Evolutionary conservation across 2,113 vertebrate genomes (phyloP), one percentile per base, ranked within the genome.

Genomic region (Hirundichthys speculiger): DNA sequence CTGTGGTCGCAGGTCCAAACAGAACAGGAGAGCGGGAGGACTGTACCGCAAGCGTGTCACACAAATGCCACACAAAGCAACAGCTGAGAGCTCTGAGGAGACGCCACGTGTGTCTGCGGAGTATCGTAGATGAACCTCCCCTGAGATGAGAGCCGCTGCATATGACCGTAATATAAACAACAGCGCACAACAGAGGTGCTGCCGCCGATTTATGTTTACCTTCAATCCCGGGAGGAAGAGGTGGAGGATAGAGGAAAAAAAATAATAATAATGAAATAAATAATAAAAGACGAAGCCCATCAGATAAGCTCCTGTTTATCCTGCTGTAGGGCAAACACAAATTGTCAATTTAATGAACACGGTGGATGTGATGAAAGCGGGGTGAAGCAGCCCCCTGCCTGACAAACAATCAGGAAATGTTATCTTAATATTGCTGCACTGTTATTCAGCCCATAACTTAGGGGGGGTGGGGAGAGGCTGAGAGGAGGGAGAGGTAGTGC

Each of bases 371-470:
- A 91, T 92, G 88, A 91, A 91, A 90, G 88, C 84, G 62, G 84
- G 80, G 82, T 91, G 86, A 88, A 90, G 84, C 79, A 88, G 89
- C 83, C 87, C 86, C 69, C 88, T 85, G 90, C 86, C 88, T 90
- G 88, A 91, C 91, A 94, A 95, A 93, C 91, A 94, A 92, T 93
- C 92, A 91, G 90, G 93, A 95, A 91, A 94, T 94, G 93, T 92
- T 94, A 94, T 92, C 92, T 94, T 93, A 92, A 94, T 93, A 95
- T 91, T 93, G 93, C 93, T 93, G 89, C 82, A 88, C 86, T 88
- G 94, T 95, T 94, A 96, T 95, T 95, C 94, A 93, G 90, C 88
- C 93, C 89, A 93, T 95, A 95, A 95, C 92, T 94, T 94, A 93
- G 89, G 88, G 79, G n/a, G 80, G 77, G 68, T 46, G 71, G 76